Conservation (phyloP, 2,113 vertebrate genomes). For the Nymphicus hollandicus region DNA sequence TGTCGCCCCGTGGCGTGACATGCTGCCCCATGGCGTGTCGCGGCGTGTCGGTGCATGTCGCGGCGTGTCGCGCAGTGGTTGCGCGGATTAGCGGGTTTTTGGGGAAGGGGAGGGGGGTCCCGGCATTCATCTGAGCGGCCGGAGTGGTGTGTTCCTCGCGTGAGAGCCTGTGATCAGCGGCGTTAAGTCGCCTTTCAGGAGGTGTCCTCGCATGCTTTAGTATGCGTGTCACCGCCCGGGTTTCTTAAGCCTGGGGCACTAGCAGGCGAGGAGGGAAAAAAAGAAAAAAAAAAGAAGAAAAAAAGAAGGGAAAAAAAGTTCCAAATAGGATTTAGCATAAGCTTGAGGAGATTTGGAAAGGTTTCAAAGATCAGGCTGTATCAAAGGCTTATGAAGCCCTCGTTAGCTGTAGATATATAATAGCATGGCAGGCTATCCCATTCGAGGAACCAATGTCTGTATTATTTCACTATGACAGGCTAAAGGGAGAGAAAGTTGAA, state of each 20-base stretch:
- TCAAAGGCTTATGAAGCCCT: slow-evolving; percentile 96
- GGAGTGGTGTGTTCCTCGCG: slow-evolving; percentile 74
- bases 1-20: neutral
- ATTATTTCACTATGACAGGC: slow-evolving; percentile 88
- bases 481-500: slow-evolving; percentile 84
- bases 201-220: slow-evolving; percentile 70
- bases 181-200: slow-evolving; percentile 74
- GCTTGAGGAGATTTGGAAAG: slow-evolving; percentile 89
- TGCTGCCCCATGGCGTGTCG: neutral
- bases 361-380: slow-evolving; percentile 95
- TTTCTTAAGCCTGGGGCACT: slow-evolving; percentile 81
- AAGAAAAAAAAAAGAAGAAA: neutral
- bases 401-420: slow-evolving; percentile 90
- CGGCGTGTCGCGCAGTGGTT: neutral
- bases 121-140: slow-evolving; percentile 71
- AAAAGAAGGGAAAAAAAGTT: slow-evolving; percentile 69
- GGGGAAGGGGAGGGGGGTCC: neutral
- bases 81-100: neutral
- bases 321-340: slow-evolving; percentile 95
- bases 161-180: slow-evolving; percentile 76
- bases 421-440: slow-evolving; percentile 85
- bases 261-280: slow-evolving; percentile 77
- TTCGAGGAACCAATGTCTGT: slow-evolving; percentile 78
- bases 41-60: neutral
- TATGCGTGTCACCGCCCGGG: slow-evolving; percentile 78